Conservation (phyloP, 1,140 invertebrate genomes). For the Neodiprion fabricii region DNA sequence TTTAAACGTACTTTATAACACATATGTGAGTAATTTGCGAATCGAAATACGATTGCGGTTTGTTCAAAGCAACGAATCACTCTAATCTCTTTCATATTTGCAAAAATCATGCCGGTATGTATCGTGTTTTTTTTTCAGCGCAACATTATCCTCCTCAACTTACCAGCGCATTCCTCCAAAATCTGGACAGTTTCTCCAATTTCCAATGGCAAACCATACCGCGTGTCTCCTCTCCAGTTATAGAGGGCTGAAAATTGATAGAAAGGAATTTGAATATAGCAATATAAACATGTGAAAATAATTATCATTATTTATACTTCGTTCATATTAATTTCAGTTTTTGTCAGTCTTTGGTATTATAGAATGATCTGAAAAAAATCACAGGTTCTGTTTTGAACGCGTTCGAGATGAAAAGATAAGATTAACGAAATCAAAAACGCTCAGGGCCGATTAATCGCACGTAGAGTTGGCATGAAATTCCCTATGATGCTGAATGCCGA, state of each 20-base stretch:
- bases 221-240: conserved; percentile 86
- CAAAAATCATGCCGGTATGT: conserved; percentile 3
- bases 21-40: too few relatives aligned
- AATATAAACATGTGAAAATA: neutral
- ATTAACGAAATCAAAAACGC: too few relatives aligned
- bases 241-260: conserved; percentile 79
- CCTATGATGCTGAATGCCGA: too few relatives aligned
- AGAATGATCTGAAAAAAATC: too few relatives aligned
- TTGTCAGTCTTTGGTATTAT: neutral
- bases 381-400: too few relatives aligned
- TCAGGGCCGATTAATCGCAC: too few relatives aligned
- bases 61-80: neutral
- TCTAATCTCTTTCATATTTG: conserved; percentile 14
- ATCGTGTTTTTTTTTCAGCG: neutral
- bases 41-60: neutral
- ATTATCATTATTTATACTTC: neutral
- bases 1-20: neutral
- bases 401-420: too few relatives aligned
- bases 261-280: conserved; percentile 11
- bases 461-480: too few relatives aligned
- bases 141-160: conserved; percentile 23
- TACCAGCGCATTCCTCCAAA: conserved; percentile 84
- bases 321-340: neutral
- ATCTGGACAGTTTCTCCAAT: conserved; percentile 92
- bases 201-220: conserved; percentile 81